phyloP scores from a whole-genome alignment of 2,797 vertebrate species.

The Betta splendens region DNA sequence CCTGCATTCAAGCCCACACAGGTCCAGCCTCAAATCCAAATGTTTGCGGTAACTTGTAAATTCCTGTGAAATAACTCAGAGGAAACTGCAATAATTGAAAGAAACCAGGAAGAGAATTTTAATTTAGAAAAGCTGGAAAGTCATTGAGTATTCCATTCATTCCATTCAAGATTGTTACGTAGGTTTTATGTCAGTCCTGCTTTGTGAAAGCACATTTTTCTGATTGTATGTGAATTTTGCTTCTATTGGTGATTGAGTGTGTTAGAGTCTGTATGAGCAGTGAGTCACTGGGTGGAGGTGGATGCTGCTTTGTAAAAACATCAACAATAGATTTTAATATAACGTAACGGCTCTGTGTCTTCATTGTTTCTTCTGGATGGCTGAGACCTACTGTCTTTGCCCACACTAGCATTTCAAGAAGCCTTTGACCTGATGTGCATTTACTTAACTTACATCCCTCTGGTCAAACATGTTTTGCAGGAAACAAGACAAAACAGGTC shows the following conservation, averaged over 20 bases:
- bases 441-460: neutral
- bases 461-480: constrained; percentile 36
- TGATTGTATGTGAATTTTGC: constrained; percentile 12
- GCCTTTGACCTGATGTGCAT: neutral
- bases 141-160: constrained; percentile 8
- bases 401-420: neutral
- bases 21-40: constrained; percentile 39
- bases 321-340: constrained; percentile 41
- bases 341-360: too few species aligned
- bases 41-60: constrained; percentile 65
- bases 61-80: constrained; percentile 58
- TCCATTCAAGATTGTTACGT: too few species aligned
- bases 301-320: constrained; percentile 38
- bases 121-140: constrained; percentile 6
- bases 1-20: constrained; percentile 13
- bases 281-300: constrained; percentile 48
- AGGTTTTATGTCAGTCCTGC: neutral
- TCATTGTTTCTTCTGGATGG: too few species aligned
- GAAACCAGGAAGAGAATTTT: neutral
- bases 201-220: constrained; percentile 20
- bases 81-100: constrained; percentile 39
- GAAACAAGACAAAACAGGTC: constrained; percentile 38
- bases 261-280: constrained; percentile 24
- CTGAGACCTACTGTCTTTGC: too few species aligned
- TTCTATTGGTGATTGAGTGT: constrained; percentile 20